Evolutionary conservation across 2,113 vertebrate genomes (phyloP), one percentile per base, ranked within the genome.

Genomic region (Xyliphius kryptos): DNA sequence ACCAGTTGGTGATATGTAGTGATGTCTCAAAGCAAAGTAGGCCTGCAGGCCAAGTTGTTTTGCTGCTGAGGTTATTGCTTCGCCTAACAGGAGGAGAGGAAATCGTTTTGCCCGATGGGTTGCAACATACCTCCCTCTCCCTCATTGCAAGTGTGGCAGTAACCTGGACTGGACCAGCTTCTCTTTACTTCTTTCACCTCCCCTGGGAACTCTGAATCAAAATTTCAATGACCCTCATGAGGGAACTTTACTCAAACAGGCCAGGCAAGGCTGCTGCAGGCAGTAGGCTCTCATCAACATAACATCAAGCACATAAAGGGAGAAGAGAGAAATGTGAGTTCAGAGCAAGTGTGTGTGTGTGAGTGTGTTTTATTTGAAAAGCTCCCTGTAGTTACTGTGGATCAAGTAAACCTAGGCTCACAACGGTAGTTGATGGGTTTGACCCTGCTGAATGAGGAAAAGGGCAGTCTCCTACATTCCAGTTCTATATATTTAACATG

Each of bases 51-150:
- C 59, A 44, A 64, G 60, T 37, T 61, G 54, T 54, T 47, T 48
- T 41, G 32, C 26, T 69, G 55, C 56, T 32, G 41, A 63, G 56
- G 61, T 73, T 73, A 76, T 70, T 67, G 65, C 68, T 46, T 66
- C 26, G 46, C 49, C 65, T 63, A 70, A 65, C 47, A 7, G 60
- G 43, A 21, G 57, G 56, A 54, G 67, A 72, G 66, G 50, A 74
- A 74, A 74, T 77, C 74, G 63, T 72, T 46, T 70, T 67, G 72
- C 67, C 53, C 72, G 67, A 70, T 67, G 67, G 69, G 60, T 66
- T 51, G 53, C 59, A 47, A 56, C 59, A 60, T 60, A 43, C 56
- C 46, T 57, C 32, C 64, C 49, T 65, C 32, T n/a, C n/a, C 50
- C 37, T 44, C 16, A 10, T 7, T 7, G 12, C 36, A 37, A 52